Evolutionary conservation across 2,797 vertebrate species (phyloP).

Genomic region (Strix occidentalis): DNA sequence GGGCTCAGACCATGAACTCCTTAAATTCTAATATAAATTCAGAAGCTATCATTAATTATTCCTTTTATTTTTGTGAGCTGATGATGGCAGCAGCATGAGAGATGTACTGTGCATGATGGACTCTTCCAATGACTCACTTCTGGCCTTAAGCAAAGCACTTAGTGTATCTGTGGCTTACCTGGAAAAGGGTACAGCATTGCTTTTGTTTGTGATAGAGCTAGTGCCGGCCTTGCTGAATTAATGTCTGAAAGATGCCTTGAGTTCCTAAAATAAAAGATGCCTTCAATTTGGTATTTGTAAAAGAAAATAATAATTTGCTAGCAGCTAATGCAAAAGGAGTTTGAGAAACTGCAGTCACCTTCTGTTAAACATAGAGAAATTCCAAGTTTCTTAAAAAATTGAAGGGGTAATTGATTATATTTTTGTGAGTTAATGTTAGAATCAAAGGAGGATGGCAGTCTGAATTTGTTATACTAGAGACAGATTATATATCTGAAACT

Average conservation of each 20-base stretch:
- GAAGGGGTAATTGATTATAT: background rate
- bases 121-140: background rate
- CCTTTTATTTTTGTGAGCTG: background rate
- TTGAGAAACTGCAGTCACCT: background rate
- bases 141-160: slow-evolving; percentile 4
- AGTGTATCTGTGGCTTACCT: background rate
- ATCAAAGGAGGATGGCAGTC: background rate
- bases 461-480: background rate
- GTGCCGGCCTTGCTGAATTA: background rate
- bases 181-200: background rate
- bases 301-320: background rate
- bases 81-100: background rate
- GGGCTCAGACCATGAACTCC: background rate
- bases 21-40: slow-evolving; percentile 6
- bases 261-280: background rate
- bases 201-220: background rate
- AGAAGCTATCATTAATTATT: slow-evolving; percentile 8
- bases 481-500: background rate
- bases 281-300: background rate
- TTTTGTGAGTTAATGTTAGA: background rate
- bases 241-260: background rate
- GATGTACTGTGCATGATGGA: background rate
- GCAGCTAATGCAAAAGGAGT: background rate
- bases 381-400: background rate
- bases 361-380: background rate